Evolutionary conservation across 1,140 invertebrate species (phyloP).

Genomic region (Eumeta japonica): DNA sequence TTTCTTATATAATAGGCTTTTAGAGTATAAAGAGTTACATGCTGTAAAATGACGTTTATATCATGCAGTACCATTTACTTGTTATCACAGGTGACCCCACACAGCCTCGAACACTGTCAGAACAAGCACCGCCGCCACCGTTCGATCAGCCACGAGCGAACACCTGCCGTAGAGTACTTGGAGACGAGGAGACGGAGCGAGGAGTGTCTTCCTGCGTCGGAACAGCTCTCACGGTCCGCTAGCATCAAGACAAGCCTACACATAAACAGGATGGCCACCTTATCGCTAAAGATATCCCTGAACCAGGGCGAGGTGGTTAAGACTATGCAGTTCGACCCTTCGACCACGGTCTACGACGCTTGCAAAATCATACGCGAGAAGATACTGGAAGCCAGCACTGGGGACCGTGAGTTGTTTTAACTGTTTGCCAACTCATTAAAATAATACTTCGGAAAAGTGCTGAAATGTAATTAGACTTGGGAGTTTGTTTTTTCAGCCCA

Average conservation of each 20-base stretch:
- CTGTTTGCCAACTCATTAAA: slow-evolving; percentile 11
- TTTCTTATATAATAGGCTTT: too few relatives aligned
- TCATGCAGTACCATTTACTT: background rate
- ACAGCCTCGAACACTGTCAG: too few relatives aligned
- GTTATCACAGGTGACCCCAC: slow-evolving; percentile 21
- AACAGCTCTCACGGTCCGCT: too few relatives aligned
- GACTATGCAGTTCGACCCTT: slow-evolving; percentile 96
- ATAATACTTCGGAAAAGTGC: too few relatives aligned
- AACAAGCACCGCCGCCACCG: slow-evolving; percentile 25
- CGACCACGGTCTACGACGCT: slow-evolving; percentile 91
- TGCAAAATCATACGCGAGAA: slow-evolving; percentile 94
- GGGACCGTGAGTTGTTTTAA: too few relatives aligned
- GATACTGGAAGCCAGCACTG: slow-evolving; percentile 82
- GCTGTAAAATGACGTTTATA: slow-evolving; percentile 19
- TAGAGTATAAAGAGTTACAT: too few relatives aligned
- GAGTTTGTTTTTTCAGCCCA: background rate
- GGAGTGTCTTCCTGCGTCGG: too few relatives aligned
- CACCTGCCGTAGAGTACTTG: too few relatives aligned
- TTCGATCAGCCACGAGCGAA: slow-evolving; percentile 37
- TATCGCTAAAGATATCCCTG: slow-evolving; percentile 93
- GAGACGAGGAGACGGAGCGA: too few relatives aligned
- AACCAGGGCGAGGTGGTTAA: slow-evolving; percentile 92
- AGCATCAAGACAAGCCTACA: too few relatives aligned
- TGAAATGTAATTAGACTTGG: too few relatives aligned
- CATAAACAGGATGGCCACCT: too few relatives aligned